phyloP scores from a whole-genome alignment of 2,888 invertebrate species.

The Eupithecia centaureata region DNA sequence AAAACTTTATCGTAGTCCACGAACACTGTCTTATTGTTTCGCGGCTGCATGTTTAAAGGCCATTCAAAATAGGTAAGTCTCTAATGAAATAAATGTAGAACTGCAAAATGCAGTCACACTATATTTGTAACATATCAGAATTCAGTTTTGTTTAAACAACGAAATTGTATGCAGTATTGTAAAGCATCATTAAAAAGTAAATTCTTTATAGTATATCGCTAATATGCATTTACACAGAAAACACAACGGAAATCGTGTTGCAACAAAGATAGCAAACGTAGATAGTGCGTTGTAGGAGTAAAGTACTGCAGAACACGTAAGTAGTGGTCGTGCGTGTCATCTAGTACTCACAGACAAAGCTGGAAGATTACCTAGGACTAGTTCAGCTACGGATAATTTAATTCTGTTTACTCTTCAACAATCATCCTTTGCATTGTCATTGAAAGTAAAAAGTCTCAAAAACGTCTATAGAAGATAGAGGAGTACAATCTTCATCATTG shows the following conservation, averaged over 20 bases:
- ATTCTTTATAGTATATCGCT: not conserved
- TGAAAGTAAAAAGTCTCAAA: not conserved
- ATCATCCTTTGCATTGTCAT: not conserved
- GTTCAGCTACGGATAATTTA: not conserved
- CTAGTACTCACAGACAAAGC: conserved; percentile 59
- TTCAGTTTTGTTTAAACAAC: not conserved
- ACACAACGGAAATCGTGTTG: conserved; percentile 14
- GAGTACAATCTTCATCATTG: not conserved
- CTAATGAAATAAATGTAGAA: not conserved
- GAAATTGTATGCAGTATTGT: not conserved
- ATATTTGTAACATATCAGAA: not conserved
- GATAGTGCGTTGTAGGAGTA: conserved; percentile 28
- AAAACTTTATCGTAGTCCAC: conserved; percentile 23
- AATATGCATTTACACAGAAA: not conserved
- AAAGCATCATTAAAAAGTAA: not conserved
- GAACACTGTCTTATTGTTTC: conserved; percentile 18
- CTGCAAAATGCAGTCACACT: not conserved
- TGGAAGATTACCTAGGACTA: conserved; percentile 53
- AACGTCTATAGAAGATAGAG: not conserved
- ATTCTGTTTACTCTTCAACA: too few relatives aligned
- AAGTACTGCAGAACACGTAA: conserved; percentile 54
- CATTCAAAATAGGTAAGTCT: not conserved
- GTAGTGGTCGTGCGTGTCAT: conserved; percentile 68
- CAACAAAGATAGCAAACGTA: conserved; percentile 16
- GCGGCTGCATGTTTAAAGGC: not conserved